phyloP scores from a whole-genome alignment of 2,113 vertebrate species.

The Motacilla tschutschensis region DNA sequence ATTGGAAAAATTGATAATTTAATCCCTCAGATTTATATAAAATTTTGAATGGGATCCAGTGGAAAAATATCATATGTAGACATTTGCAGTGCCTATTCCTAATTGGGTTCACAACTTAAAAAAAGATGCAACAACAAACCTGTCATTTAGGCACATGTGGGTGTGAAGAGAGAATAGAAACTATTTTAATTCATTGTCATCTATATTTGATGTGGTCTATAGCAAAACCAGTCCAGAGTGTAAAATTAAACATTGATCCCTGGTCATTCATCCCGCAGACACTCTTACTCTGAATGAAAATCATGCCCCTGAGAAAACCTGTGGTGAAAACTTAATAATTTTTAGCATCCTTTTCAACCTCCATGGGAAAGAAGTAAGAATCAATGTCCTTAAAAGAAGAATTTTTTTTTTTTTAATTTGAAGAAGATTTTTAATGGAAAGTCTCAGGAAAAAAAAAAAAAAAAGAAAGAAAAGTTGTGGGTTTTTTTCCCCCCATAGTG shows the following conservation, averaged over 20 bases:
- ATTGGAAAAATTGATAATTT: neutral
- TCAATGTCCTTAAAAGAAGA: neutral
- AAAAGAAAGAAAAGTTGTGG: neutral
- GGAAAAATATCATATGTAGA: neutral
- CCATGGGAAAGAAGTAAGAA: neutral
- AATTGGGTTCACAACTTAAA: neutral
- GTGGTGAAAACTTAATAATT: neutral
- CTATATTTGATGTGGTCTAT: neutral
- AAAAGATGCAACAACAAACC: neutral
- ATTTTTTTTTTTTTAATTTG: neutral
- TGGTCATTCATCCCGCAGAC: neutral
- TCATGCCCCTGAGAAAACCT: neutral
- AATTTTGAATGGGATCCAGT: neutral
- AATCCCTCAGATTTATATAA: neutral
- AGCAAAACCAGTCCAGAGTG: neutral
- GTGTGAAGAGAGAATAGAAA: neutral
- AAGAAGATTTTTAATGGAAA: neutral
- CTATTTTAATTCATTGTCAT: neutral
- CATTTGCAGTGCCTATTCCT: neutral
- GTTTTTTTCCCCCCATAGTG: fast-evolving
- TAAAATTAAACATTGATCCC: neutral
- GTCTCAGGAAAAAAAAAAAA: neutral
- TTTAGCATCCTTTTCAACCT: neutral
- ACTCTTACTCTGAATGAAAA: neutral
- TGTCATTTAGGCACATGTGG: neutral